Percentiles rank a stretch among this genome's conserved stretches.
These are phyloP conservation scores for Spodoptera frugiperda DNA, from an alignment of 1,140 invertebrate species.

Conservation along the genomic window DNA sequence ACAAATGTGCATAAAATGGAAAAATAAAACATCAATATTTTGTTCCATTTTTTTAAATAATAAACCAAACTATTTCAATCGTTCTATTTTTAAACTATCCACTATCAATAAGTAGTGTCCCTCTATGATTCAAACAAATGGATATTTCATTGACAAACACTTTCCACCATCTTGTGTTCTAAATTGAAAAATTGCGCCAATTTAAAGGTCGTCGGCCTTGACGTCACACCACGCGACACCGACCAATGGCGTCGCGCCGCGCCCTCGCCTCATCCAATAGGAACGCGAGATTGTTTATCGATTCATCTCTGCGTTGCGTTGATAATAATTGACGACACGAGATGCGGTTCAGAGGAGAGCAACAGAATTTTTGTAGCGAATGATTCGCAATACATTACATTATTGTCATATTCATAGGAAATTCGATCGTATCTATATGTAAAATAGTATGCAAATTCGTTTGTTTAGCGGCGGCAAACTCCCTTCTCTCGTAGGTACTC, in stretches of 20 bases:
- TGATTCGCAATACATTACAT: slow-evolving; percentile 9
- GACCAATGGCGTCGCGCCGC: slow-evolving; percentile 63
- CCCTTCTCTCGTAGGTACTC: not conserved
- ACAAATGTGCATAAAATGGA: no score
- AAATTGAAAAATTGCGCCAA: slow-evolving; percentile 80
- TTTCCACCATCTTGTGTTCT: slow-evolving; percentile 60
- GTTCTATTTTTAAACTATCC: slow-evolving; percentile 14
- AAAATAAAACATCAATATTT: no score
- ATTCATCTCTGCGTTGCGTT: slow-evolving; percentile 62
- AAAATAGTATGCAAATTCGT: not conserved
- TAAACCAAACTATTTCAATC: not conserved
- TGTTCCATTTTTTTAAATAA: no score
- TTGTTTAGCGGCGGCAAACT: slow-evolving; percentile 1
- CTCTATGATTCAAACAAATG: slow-evolving; percentile 43
- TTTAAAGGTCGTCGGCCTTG: slow-evolving; percentile 74
- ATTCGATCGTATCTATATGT: slow-evolving; percentile 23
- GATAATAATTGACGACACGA: slow-evolving; percentile 47
- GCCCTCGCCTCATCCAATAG: slow-evolving; percentile 63
- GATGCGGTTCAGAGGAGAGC: slow-evolving; percentile 22
- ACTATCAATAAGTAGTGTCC: slow-evolving; percentile 30
- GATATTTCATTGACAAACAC: slow-evolving; percentile 57
- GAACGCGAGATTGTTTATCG: slow-evolving; percentile 57
- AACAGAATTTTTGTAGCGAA: slow-evolving; percentile 27
- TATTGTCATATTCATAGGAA: not conserved
- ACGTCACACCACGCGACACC: slow-evolving; percentile 60